Evolutionary conservation across 2,113 vertebrate genomes (phyloP), one percentile per base, ranked within the genome.

Genomic region (Triplophysa tibetana): DNA sequence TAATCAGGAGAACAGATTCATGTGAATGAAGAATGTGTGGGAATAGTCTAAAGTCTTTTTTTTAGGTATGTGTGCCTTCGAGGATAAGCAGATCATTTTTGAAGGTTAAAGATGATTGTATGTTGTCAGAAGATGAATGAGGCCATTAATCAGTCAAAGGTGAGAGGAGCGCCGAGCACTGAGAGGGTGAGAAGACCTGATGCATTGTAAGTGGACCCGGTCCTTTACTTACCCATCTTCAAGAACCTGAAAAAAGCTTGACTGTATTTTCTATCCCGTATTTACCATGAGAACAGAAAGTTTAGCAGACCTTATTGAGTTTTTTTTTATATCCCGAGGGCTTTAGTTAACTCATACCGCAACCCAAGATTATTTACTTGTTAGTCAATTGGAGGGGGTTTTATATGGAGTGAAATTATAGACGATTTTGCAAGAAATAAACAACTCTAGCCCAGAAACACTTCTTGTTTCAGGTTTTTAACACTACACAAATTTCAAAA

Each of bases 31-130:
- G 60, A 21, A 24, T 67, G 75, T 72, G 69, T 33, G 21, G 41
- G 33, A 60, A 60, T 17, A 43, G 12, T 74, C 43, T 74, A 58
- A 74, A 41, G 19, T 73, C n/a, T 41, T 73, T 73, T 73, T 73
- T 41, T 45, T 11, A 73, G 58, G 38, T 54, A n/a, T 52, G 24
- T 61, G 10, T 75, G 60, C 14, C 58, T 75, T 58, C 41, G 63
- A 63, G 73, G 54, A 61, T 74, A 24, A 75, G 58, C 73, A 63
- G 58, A 63, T 75, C 58, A 62, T 61, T 63, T 75, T 29, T 75
- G 73, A 75, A 75, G 73, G 73, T 63, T 45, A 75, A 75, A 75
- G 41, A 63, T 26, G 58, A 75, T 75, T 75, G 21, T 9, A 19
- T 74, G 58, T 63, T 75, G 72, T 75, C 16, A 75, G 23, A 74